Conservation (phyloP, 2,113 vertebrate species). For the Macaca nemestrina region DNA sequence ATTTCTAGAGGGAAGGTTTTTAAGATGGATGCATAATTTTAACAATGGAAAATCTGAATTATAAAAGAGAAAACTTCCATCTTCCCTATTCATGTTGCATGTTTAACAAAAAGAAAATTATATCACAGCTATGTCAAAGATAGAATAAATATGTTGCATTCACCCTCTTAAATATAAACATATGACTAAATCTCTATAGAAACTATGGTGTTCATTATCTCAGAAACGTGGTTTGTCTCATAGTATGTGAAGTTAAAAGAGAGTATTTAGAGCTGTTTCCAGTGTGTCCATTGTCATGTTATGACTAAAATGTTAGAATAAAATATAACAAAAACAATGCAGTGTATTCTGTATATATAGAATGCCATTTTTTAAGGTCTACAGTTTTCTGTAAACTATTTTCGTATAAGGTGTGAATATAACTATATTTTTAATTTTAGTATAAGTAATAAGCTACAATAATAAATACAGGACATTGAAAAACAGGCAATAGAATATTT, state of each 20-base stretch:
- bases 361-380: not conserved
- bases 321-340: not conserved
- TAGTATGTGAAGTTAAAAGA: not conserved
- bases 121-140: not conserved
- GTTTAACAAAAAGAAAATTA: not conserved
- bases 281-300: not conserved
- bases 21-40: not conserved
- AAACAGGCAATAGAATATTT: not conserved
- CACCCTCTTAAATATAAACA: not conserved
- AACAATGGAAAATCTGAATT: not conserved
- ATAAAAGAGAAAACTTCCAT: not conserved
- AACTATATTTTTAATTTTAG: not conserved
- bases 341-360: not conserved
- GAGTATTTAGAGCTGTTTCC: not conserved
- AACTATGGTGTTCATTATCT: not conserved
- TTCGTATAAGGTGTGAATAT: not conserved
- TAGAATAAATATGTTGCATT: not conserved
- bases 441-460: not conserved
- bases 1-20: not conserved
- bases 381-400: not conserved
- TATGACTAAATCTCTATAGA: not conserved
- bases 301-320: not conserved
- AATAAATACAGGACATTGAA: not conserved
- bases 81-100: not conserved
- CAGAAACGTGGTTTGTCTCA: not conserved